Conservation (phyloP, 2,113 vertebrate genomes). For the Jacana jacana region DNA sequence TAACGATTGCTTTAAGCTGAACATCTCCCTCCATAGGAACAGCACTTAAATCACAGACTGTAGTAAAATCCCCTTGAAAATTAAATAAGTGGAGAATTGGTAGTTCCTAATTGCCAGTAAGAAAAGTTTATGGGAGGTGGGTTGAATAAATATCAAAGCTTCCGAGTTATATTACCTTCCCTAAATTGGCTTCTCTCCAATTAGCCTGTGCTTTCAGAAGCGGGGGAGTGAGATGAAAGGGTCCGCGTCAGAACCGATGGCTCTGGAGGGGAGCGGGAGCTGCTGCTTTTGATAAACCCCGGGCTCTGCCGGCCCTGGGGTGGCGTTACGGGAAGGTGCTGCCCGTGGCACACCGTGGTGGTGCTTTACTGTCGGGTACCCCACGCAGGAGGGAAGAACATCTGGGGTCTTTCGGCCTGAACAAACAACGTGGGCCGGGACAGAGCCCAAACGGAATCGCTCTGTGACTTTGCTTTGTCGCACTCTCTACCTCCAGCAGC, state of each 20-base stretch:
- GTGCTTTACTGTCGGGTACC: constrained; percentile 20
- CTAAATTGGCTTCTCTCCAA: constrained; percentile 42
- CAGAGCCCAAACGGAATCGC: constrained; percentile 5
- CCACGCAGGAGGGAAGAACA: constrained; percentile 28
- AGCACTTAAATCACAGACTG: neutral
- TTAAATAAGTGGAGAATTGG: constrained; percentile 32
- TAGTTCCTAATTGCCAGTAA: constrained; percentile 39
- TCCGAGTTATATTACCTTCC: constrained; percentile 9
- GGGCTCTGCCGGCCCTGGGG: neutral
- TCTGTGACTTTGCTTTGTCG: constrained; percentile 1
- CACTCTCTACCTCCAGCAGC: neutral
- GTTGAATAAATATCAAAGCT: constrained; percentile 38
- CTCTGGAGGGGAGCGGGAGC: constrained; percentile 28
- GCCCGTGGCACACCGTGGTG: neutral
- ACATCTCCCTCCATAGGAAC: neutral
- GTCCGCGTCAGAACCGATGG: constrained; percentile 19
- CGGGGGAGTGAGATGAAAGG: constrained; percentile 30
- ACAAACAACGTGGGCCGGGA: constrained; percentile 10
- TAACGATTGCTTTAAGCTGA: neutral
- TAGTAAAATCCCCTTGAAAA: constrained; percentile 28
- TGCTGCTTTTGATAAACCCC: constrained; percentile 33
- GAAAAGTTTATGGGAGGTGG: constrained; percentile 18
- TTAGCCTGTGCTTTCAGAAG: constrained; percentile 21
- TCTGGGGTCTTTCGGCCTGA: constrained; percentile 16
- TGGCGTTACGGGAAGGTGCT: constrained; percentile 29